Conservation (phyloP, 1,140 invertebrate genomes). For the Thalassaphorura encarpata region DNA sequence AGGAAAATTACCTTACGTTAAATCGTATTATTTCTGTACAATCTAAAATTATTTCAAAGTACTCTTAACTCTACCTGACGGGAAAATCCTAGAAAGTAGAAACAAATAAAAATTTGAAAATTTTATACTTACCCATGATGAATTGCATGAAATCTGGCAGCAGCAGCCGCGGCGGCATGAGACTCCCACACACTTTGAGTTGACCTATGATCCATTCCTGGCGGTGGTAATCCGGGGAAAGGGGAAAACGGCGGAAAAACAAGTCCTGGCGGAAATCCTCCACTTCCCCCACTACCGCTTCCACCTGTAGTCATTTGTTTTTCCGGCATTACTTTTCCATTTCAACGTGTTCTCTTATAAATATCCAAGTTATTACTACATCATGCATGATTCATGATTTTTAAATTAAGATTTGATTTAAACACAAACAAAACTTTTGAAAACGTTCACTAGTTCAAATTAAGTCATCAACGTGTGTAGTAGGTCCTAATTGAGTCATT, state of each 20-base stretch:
- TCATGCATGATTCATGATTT: too few species aligned
- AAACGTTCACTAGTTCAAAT: too few species aligned
- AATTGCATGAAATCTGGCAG: slow-evolving; percentile 29
- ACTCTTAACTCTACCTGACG: too few species aligned
- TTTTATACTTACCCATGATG: slow-evolving; percentile 29
- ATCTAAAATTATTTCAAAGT: too few species aligned
- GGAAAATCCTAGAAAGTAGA: neutral
- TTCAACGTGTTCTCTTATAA: too few species aligned
- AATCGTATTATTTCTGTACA: too few species aligned
- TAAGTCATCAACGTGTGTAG: too few species aligned
- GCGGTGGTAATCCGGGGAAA: slow-evolving; percentile 21
- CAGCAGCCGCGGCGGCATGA: slow-evolving; percentile 27
- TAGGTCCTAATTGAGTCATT: too few species aligned
- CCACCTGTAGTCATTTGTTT: slow-evolving; percentile 29
- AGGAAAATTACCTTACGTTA: too few species aligned
- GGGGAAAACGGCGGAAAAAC: slow-evolving; percentile 27
- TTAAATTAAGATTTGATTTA: too few species aligned
- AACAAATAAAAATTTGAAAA: slow-evolving; percentile 1
- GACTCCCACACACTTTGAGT: slow-evolving; percentile 25
- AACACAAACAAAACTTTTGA: too few species aligned
- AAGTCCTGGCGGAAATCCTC: slow-evolving; percentile 24
- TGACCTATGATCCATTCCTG: slow-evolving; percentile 19
- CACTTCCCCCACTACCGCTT: slow-evolving; percentile 7
- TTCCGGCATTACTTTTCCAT: slow-evolving; percentile 32
- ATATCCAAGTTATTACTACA: too few species aligned